Evolutionary conservation across 2,797 vertebrate species (phyloP).

Genomic region (Anolis apletophallus): DNA sequence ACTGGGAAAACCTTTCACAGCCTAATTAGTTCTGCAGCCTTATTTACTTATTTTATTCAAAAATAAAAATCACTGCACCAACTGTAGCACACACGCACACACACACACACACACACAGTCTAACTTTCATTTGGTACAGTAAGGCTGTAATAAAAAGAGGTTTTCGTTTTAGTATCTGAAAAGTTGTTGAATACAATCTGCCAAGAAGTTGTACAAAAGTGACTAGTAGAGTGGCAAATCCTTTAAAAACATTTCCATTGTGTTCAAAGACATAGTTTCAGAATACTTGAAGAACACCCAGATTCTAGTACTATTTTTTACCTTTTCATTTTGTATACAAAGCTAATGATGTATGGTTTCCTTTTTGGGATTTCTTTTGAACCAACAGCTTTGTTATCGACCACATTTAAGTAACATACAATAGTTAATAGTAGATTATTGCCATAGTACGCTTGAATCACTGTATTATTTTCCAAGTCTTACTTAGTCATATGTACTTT

Average conservation of each 20-base stretch:
- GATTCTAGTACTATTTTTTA: constrained; percentile 72
- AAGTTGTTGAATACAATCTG: constrained; percentile 79
- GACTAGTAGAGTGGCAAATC: constrained; percentile 76
- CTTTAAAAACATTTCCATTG: constrained; percentile 75
- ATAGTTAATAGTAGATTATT: constrained; percentile 31
- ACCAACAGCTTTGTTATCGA: constrained; percentile 64
- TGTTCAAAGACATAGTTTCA: constrained; percentile 73
- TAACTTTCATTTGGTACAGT: constrained; percentile 35
- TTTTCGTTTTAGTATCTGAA: constrained; percentile 78
- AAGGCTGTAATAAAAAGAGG: constrained; percentile 69
- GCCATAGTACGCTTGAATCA: constrained; percentile 44
- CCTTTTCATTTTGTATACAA: constrained; percentile 72
- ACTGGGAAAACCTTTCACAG: constrained; percentile 81
- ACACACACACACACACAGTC: constrained; percentile 43
- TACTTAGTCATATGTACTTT: constrained; percentile 20
- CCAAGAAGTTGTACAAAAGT: constrained; percentile 80
- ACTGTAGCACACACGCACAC: constrained; percentile 59
- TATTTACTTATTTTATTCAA: constrained; percentile 68
- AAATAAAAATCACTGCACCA: constrained; percentile 74
- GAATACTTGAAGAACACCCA: constrained; percentile 71
- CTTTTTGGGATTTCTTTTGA: constrained; percentile 60
- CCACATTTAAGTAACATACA: constrained; percentile 31
- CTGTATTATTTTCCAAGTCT: constrained; percentile 48
- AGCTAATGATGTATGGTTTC: constrained; percentile 58
- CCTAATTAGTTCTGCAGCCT: constrained; percentile 81